A percentile compares a stretch with the other conserved stretches of the same genome.
Evolutionary conservation across 2,797 vertebrate genomes (phyloP).

Genomic region (Melanotaenia trifasciata): DNA sequence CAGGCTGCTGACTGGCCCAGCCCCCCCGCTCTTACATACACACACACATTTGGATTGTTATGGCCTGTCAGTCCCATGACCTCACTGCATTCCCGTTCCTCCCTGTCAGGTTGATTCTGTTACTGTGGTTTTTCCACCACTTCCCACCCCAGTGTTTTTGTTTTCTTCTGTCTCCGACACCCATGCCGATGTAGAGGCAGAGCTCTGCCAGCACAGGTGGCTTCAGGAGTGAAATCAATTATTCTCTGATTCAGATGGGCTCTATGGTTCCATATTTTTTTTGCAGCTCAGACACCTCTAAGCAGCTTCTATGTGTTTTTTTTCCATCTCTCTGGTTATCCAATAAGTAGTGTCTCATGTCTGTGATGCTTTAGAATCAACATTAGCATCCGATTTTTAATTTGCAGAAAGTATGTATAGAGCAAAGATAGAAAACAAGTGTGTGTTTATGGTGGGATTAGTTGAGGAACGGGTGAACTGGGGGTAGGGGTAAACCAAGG

Average conservation of each 20-base stretch:
- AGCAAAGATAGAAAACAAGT: conserved; percentile 45
- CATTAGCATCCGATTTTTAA: conserved; percentile 31
- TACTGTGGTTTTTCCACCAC: conserved; percentile 78
- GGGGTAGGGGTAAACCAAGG: conserved; percentile 35
- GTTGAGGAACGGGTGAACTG: conserved; percentile 35
- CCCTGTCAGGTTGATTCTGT: conserved; percentile 80
- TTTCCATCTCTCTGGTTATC: conserved; percentile 1
- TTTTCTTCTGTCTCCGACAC: conserved; percentile 36
- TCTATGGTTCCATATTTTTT: conserved; percentile 5
- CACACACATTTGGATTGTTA: conserved; percentile 58
- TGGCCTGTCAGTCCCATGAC: conserved; percentile 76
- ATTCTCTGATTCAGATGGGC: conserved; percentile 23
- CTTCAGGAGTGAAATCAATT: conserved; percentile 40
- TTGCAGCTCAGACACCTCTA: background rate
- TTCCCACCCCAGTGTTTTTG: conserved; percentile 45
- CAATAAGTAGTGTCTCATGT: conserved; percentile 9
- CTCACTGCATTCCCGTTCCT: conserved; percentile 76
- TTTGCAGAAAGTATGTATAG: conserved; percentile 21
- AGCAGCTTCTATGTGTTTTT: conserved; percentile 8
- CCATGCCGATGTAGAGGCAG: conserved; percentile 19
- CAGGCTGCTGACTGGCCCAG: conserved; percentile 62
- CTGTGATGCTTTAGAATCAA: conserved; percentile 24
- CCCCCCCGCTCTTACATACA: conserved; percentile 4
- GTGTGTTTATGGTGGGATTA: conserved; percentile 58
- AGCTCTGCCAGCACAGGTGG: conserved; percentile 37